Evolutionary conservation across 1,140 invertebrate species (phyloP), one percentile per base, ranked within the genome.

Genomic region (Drepana arcuata): DNA sequence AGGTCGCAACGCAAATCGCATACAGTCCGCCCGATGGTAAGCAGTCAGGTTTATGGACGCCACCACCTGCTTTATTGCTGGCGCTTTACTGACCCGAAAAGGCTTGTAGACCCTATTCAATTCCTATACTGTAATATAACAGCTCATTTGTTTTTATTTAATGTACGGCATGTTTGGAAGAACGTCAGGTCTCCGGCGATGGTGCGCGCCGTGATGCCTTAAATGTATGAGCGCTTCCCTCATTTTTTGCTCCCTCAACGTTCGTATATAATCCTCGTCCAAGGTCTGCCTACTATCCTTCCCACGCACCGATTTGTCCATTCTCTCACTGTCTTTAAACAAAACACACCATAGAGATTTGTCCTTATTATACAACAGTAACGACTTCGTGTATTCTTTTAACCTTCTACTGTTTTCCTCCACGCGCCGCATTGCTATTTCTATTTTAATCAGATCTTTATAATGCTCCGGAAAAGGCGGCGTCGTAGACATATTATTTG

Each of bases 341-440:
- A 85, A 73, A 48, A 85, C 79, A 64, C 80, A 84, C 83, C 83
- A 85, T 50, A 85, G 52, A 15, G 81, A 78, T 55, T 84, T 85
- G 32, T 85, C 83, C 43, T 84, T 85, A 51, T 84, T 84, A 59
- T 84, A 80, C 83, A 81, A 84, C 23, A 84, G 56, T 43, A 84
- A 67, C 27, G 73, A 81, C 43, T 81, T 80, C 10, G 83, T 84
- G 27, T 82, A 77, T 52, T 84, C 81, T 44, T 83, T 83, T 41
- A 84, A 63, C 54, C 80, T 66, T 29, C 77, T 68, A 45, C 82
- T 84, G 31, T 84, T 84, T 50, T 84, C 83, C 45, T 84, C 83
- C 4, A 84, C 72, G 1, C 83, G 67, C 5, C 83, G 66, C 66
- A 83, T 83, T 16, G 80, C 79, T 41, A 84, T 84, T 49, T 84